Percentiles rank a stretch among this genome's conserved stretches.
These are phyloP conservation scores for Pocillopora grandis DNA, from an alignment of 92 coral and sea anemone genomes.

Conservation along the genomic window DNA sequence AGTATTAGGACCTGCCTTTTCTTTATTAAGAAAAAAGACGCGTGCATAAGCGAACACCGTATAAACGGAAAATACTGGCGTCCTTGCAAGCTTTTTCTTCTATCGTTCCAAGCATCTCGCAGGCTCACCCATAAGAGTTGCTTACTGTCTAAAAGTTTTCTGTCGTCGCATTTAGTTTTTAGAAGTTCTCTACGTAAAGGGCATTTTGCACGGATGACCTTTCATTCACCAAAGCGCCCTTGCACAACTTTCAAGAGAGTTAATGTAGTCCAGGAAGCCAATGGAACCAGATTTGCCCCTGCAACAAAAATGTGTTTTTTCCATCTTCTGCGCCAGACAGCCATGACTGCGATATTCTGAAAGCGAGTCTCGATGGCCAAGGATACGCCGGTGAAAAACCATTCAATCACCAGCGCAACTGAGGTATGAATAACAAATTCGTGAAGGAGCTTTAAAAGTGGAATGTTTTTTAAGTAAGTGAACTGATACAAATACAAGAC, in stretches of 20 bases:
- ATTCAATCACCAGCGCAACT: conserved; percentile 28
- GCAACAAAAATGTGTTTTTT: conserved; percentile 27
- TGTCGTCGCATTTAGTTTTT: too few relatives aligned
- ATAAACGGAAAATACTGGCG: too few relatives aligned
- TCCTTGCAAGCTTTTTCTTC: too few relatives aligned
- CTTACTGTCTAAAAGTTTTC: too few relatives aligned
- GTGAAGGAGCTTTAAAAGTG: not conserved
- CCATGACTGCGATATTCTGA: conserved; percentile 51
- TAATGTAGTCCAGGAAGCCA: not conserved
- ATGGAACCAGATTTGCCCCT: not conserved
- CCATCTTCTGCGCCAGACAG: conserved; percentile 37
- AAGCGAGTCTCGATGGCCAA: conserved; percentile 39
- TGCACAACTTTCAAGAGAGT: not conserved
- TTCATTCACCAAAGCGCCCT: not conserved
- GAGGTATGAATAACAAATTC: conserved; percentile 5
- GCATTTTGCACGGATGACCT: not conserved
- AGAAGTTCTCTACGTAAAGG: not conserved
- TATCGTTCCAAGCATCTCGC: too few relatives aligned
- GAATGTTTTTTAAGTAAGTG: not conserved
- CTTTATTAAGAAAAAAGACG: too few relatives aligned
- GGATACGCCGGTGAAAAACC: conserved; percentile 45
- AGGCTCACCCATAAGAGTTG: too few relatives aligned
- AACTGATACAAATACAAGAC: conserved; percentile 29
- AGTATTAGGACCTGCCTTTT: too few relatives aligned
- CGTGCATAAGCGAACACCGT: too few relatives aligned